These are phyloP conservation scores for Paguma larvata DNA, from an alignment of 2,797 vertebrate species.

Conservation along the genomic window DNA sequence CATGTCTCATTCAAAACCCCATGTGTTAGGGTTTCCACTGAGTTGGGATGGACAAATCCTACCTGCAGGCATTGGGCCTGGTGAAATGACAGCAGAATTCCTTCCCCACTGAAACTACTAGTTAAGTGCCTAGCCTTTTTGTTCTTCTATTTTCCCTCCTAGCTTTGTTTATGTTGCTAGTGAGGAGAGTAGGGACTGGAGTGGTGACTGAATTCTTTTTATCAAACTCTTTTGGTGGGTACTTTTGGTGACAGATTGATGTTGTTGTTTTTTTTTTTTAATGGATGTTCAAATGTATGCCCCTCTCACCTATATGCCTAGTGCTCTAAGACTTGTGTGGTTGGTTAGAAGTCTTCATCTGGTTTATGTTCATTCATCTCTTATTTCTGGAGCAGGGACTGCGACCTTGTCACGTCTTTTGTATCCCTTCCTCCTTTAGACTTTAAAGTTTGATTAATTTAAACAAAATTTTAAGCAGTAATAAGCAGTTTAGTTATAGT, in stretches of 20 bases:
- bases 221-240: neutral
- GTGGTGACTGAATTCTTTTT: slow-evolving; percentile 4
- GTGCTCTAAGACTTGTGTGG: neutral
- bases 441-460: slow-evolving; percentile 24
- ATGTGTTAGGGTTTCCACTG: neutral
- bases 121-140: neutral
- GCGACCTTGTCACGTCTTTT: slow-evolving; percentile 5
- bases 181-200: neutral
- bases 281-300: neutral
- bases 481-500: neutral
- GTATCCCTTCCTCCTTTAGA: slow-evolving; percentile 16
- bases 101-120: neutral
- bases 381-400: slow-evolving; percentile 7
- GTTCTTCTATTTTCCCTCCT: neutral
- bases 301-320: neutral
- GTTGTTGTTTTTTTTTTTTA: slow-evolving; percentile 51
- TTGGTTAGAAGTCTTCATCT: slow-evolving; percentile 4
- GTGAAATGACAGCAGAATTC: neutral
- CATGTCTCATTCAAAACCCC: slow-evolving; percentile 4
- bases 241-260: neutral
- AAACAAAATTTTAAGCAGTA: neutral
- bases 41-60: neutral
- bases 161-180: neutral
- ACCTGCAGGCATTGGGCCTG: neutral
- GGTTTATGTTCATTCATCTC: slow-evolving; percentile 42